These are phyloP conservation scores for Anarrhichthys ocellatus DNA, from an alignment of 2,113 vertebrate species.

Conservation along the genomic window DNA sequence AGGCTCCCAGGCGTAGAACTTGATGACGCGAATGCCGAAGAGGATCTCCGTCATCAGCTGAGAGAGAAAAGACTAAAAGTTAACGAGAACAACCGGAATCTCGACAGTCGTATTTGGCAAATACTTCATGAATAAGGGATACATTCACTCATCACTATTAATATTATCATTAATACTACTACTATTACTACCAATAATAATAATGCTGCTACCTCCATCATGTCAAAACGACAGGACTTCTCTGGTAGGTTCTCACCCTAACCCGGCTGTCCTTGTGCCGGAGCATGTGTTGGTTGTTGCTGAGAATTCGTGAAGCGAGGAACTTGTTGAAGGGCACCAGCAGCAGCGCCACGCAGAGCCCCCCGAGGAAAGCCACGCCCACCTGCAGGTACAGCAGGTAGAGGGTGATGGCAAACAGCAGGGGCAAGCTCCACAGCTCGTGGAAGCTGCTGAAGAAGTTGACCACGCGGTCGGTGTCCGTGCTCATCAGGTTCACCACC, in stretches of 20 bases:
- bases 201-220: neutral
- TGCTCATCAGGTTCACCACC: constrained; percentile 95
- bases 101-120: neutral
- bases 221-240: too few species aligned
- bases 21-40: constrained; percentile 92
- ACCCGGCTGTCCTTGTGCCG: constrained; percentile 91
- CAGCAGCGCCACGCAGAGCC: constrained; percentile 88
- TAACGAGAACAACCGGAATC: neutral
- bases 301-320: constrained; percentile 89
- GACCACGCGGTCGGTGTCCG: constrained; percentile 87
- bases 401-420: constrained; percentile 89
- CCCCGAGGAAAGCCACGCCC: constrained; percentile 91
- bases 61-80: neutral
- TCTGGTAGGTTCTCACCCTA: constrained; percentile 83
- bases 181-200: too few species aligned
- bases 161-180: too few species aligned
- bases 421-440: constrained; percentile 93
- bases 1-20: constrained; percentile 94
- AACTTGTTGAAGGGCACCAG: constrained; percentile 95
- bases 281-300: constrained; percentile 90
- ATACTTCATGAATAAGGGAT: neutral
- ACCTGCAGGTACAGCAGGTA: constrained; percentile 95
- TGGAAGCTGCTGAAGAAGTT: constrained; percentile 95
- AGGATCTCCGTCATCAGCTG: constrained; percentile 95
- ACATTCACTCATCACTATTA: neutral